Evolutionary conservation across 2,113 vertebrate species (phyloP).

Genomic region (Okapia johnstoni): DNA sequence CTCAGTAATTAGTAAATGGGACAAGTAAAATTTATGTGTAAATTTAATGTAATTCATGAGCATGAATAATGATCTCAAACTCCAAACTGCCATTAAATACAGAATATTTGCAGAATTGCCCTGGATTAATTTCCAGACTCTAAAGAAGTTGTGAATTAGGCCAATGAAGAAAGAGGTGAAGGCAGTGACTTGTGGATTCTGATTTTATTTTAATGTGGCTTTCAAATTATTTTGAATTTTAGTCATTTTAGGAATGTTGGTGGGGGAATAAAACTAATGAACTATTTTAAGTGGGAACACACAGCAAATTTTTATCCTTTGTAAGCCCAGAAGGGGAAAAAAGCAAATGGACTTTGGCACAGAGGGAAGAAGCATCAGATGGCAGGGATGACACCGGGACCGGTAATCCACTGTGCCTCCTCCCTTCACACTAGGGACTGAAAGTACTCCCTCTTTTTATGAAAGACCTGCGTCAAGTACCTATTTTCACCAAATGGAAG

Average conservation of each 20-base stretch:
- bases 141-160: conserved; percentile 61
- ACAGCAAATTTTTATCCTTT: background rate
- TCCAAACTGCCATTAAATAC: conserved; percentile 55
- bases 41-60: conserved; percentile 46
- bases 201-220: conserved; percentile 61
- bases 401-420: no score
- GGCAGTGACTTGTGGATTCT: conserved; percentile 36
- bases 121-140: conserved; percentile 43
- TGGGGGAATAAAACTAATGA: conserved; percentile 28
- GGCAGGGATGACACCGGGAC: background rate
- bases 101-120: conserved; percentile 39
- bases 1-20: conserved; percentile 65
- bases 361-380: background rate
- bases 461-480: background rate
- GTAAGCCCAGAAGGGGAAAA: background rate
- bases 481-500: background rate
- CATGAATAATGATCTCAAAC: conserved; percentile 47
- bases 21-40: conserved; percentile 63
- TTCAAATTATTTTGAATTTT: conserved; percentile 47
- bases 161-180: conserved; percentile 51
- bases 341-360: background rate
- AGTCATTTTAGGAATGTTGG: conserved; percentile 50
- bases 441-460: background rate
- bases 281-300: conserved; percentile 24
- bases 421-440: background rate